Conservation (phyloP, 2,888 invertebrate genomes). For the Digitonthophagus gazella region DNA sequence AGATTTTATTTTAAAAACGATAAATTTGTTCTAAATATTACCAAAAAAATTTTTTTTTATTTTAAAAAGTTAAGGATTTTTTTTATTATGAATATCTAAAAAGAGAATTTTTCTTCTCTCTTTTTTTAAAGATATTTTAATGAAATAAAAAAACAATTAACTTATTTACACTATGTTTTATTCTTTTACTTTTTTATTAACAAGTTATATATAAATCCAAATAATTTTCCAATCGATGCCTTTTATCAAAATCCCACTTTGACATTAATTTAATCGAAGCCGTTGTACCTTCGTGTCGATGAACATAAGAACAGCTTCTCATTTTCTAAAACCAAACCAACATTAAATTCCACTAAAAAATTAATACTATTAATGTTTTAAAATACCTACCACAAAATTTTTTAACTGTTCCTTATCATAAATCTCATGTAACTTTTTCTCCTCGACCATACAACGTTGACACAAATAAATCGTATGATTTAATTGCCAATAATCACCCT, state of each 20-base stretch:
- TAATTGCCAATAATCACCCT: constrained; percentile 55
- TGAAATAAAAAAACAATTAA: no score
- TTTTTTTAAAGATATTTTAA: no score
- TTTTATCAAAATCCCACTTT: constrained; percentile 40
- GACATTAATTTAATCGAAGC: constrained; percentile 43
- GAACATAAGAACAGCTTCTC: constrained; percentile 48
- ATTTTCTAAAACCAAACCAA: constrained; percentile 48
- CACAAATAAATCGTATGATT: constrained; percentile 48
- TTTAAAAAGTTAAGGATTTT: no score
- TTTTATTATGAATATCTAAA: no score
- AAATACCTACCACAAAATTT: constrained; percentile 35
- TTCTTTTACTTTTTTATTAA: constrained; percentile 2
- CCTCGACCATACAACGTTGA: constrained; percentile 50
- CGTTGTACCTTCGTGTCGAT: constrained; percentile 47
- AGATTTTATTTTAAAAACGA: no score
- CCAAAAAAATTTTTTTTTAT: no score
- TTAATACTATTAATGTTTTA: not conserved
- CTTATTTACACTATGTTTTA: no score
- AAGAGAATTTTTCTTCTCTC: no score
- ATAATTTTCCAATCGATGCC: constrained; percentile 47
- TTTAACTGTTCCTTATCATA: constrained; percentile 39
- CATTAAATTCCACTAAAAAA: constrained; percentile 10
- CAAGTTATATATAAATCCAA: constrained; percentile 35
- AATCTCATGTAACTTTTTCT: constrained; percentile 41
- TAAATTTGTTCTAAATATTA: no score